Evolutionary conservation across 1,140 invertebrate species (phyloP), one percentile per base, ranked within the genome.

Genomic region (Pachypeltis micranthus): DNA sequence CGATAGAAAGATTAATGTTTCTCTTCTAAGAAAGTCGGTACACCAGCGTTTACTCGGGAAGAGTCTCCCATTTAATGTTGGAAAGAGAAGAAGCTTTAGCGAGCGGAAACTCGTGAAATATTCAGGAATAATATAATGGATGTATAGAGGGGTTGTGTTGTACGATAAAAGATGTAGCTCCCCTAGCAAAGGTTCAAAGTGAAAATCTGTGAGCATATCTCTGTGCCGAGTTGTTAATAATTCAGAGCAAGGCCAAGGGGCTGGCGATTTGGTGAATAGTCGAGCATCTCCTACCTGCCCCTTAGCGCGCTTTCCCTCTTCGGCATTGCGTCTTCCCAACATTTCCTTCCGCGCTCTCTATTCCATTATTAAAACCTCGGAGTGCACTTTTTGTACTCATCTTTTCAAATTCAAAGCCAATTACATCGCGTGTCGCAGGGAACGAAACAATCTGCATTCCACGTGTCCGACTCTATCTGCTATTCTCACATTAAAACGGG

Each of bases 201-300:
- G 57, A 31, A 59, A 59, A 59, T 59, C 57, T 59, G 26, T 59
- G 57, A 59, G 57, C 57, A 59, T 59, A 59, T 59, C 57, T 59
- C 57, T 59, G 57, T 26, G 57, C 57, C 31, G 57, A 21, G 26
- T 59, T 16, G 29, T 59, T 31, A 59, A 59, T 59, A 59, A 59
- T 59, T 28, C 57, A 59, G n/a, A 23, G 28, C 26, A 51, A 51
- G 47, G 47, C 47, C 47, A 51, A 51, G 47, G 47, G 47, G 47
- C 47, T 51, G 19, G 47, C 47, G 47, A 51, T 51, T 51, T 21
- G 47, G 47, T 51, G 47, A 51, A 51, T 51, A 51, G 47, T 51
- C 7, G 12, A 51, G 47, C 47, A 21, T 4, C 4, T 21, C 21
- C 47, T 51, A 51, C 47, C 47, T 51, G 47, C 47, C 47, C 34